A percentile compares a stretch with the other conserved stretches of the same genome.
Evolutionary conservation across 2,797 vertebrate species (phyloP).

Genomic region (Leptoclinus maculatus): DNA sequence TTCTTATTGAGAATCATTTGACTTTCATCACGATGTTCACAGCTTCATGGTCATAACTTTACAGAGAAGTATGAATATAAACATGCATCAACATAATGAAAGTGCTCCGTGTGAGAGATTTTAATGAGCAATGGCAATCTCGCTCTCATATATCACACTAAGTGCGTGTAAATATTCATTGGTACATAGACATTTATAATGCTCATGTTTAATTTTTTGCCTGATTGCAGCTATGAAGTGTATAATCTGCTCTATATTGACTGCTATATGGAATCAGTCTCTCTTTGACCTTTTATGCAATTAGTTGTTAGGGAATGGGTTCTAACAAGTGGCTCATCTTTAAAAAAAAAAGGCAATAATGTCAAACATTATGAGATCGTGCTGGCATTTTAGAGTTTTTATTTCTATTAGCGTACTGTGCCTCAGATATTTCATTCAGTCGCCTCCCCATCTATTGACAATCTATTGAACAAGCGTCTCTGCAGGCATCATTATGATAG

Average conservation of each 20-base stretch:
- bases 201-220: neutral
- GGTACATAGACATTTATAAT: slow-evolving; percentile 2
- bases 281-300: neutral
- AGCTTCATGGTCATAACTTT: neutral
- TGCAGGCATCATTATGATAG: neutral
- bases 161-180: slow-evolving; percentile 22
- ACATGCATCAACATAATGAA: slow-evolving; percentile 5
- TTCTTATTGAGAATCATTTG: neutral
- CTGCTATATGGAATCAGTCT: neutral
- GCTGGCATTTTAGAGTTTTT: neutral
- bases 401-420: neutral
- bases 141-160: slow-evolving; percentile 19
- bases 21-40: neutral
- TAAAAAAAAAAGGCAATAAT: neutral
- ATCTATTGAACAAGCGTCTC: neutral
- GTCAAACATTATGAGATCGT: slow-evolving; percentile 13
- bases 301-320: neutral
- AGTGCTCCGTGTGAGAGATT: slow-evolving; percentile 1
- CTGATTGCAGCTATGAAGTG: neutral
- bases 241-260: neutral
- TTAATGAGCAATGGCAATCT: neutral
- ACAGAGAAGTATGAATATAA: neutral
- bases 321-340: neutral
- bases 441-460: neutral
- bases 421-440: neutral